Base-by-base conservation (phyloP, 2,797 vertebrate species). In the Coracias cyanogaster region DNA sequence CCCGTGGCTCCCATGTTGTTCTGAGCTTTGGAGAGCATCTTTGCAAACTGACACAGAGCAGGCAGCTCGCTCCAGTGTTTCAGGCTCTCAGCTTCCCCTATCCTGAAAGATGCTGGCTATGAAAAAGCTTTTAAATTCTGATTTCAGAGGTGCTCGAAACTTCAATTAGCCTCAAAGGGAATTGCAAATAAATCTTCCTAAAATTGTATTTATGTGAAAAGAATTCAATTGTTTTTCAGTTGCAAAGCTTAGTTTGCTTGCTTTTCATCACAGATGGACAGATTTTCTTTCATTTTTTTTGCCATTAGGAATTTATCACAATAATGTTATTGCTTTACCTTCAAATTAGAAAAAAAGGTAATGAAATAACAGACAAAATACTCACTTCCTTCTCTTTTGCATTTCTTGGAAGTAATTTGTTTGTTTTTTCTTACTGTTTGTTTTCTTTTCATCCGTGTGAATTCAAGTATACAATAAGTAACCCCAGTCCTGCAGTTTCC, bases 1-100 rank as follows among this genome's bases (percentile, higher is more conserved):
- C 19, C 45, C 0, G 0, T 18, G 35, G 29, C 14, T 73, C 84
- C 74, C 0, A 0, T 43, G 19, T 64, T 70, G 5, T 62, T 66
- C 64, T 19, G 58, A 92, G 55, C 66, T 22, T 84, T 58, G 71
- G 64, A 77, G 28, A 89, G 76, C 11, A 13, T 29, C 41, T 94
- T 78, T 89, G 73, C 58, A 79, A 79, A 79, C 46, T 46, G 21
- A 58, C 41, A 14, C 60, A 70, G 55, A 9, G 28, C 21, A 45
- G 22, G 15, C 55, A 86, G 31, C 46, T 64, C 46, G 62, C 58
- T 76, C n/a, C 28, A 82, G 55, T 6, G 60, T 66, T 61, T 70
- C 70, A 64, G 48, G 37, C 7, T 83, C 33, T 60, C 57, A 60
- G 21, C 28, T n/a, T 57, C 71, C 29, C 24, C 24, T 22, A 4